Percentiles rank a stretch among this genome's conserved stretches.
Conservation (phyloP, 2,113 vertebrate genomes). For the Psephotus haematonotus region DNA sequence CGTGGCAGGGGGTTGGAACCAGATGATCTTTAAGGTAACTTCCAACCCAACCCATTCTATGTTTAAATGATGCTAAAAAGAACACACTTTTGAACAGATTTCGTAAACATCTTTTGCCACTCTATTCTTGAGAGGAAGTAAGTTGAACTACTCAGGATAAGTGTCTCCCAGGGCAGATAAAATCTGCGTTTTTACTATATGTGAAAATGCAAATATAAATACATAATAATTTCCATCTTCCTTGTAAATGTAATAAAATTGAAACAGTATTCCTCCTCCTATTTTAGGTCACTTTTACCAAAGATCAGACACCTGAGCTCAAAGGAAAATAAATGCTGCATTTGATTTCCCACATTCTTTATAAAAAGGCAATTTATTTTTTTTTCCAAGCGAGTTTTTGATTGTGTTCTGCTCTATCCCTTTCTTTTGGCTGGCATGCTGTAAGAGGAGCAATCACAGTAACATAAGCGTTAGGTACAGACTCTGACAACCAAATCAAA, state of each 20-base stretch:
- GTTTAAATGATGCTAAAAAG: neutral
- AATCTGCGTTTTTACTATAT: neutral
- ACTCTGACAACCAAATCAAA: slow-evolving; percentile 40
- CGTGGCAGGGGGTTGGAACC: neutral
- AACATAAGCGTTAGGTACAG: neutral
- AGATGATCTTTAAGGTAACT: neutral
- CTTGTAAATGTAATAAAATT: neutral
- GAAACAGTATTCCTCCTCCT: neutral
- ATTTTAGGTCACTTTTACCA: neutral
- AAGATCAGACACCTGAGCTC: neutral
- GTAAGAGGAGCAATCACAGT: slow-evolving; percentile 17
- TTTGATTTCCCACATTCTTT: slow-evolving; percentile 1
- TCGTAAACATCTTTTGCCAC: neutral
- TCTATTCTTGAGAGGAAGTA: neutral
- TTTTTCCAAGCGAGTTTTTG: neutral
- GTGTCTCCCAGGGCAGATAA: neutral
- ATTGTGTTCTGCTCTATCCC: neutral
- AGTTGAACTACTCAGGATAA: neutral
- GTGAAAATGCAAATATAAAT: slow-evolving; percentile 18
- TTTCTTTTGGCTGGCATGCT: neutral
- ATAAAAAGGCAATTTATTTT: neutral
- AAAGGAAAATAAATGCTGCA: neutral
- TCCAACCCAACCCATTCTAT: neutral
- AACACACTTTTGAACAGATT: neutral
- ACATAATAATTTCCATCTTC: neutral